Base-by-base conservation (phyloP, 2,888 invertebrate species). In the Callyntrura guangdongensis region DNA sequence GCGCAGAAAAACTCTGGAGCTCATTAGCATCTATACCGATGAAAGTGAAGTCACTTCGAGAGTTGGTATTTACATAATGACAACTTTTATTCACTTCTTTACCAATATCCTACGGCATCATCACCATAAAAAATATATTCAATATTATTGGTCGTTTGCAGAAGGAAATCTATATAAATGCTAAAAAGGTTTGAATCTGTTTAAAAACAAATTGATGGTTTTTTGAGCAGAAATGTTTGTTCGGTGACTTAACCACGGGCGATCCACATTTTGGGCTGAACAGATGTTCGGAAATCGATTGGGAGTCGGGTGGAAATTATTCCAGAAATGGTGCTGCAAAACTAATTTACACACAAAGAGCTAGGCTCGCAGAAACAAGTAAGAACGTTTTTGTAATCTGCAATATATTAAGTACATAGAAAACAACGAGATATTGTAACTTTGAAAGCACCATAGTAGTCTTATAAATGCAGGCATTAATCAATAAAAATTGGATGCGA, bases 11-110 rank as follows among this genome's bases (percentile, higher is more conserved):
- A 84, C 81, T 93, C 0, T 94, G 98, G 98, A 98, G 95, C 98
- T 98, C 94, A 97, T 97, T 84, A 69, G 92, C 93, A 25, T 92
- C 90, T 9, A 96, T 98, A 94, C 97, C 98, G 17, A 95, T 99
- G 90, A 97, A 97, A 95, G 98, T 98, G 0, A 98, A 98, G 95
- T 97, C 97, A 91, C 95, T 99, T 20, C 96, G 97, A 91, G 97
- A 98, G 95, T 95, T 99, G 96, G 98, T 98, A 96, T 96, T 95
- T 94, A n/a, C 36, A 86, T 56, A 77, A 36, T 17, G 53, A 36
- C 79, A 79, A 79, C 79, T 59, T 79, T 79, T 53, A 77, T 53
- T 79, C 79, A 22, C 59, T 17, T 64, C 88, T 12, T 22, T 53
- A 20, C 69, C 25, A 11, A n/a, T 45, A 12, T 69, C n/a, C 69